Conservation (phyloP, 2,113 vertebrate genomes). For the Zingel zingel region DNA sequence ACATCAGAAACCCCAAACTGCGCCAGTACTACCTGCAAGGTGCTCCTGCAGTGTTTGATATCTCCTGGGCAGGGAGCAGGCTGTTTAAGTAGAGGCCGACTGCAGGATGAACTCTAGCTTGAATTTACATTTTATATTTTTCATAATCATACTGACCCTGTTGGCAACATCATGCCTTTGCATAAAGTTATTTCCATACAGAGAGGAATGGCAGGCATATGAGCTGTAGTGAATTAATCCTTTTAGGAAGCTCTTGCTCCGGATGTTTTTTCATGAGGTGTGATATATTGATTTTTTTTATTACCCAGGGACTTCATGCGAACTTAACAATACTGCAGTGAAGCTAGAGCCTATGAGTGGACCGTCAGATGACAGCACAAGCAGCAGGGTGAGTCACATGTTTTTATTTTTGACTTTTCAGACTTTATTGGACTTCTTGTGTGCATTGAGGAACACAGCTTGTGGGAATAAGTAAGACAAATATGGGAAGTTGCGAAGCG, state of each 20-base stretch:
- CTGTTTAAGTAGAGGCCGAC: background rate
- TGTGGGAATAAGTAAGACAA: slow-evolving; percentile 19
- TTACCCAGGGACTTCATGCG: slow-evolving; percentile 69
- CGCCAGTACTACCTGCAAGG: slow-evolving; percentile 86
- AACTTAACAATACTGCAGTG: slow-evolving; percentile 49
- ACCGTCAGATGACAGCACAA: slow-evolving; percentile 41
- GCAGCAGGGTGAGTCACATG: slow-evolving; percentile 71
- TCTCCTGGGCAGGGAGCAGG: background rate
- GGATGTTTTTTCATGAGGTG: background rate
- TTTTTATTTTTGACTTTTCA: slow-evolving; percentile 5
- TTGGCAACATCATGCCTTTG: slow-evolving; percentile 6
- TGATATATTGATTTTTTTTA: background rate
- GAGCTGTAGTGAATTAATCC: background rate
- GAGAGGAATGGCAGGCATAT: background rate
- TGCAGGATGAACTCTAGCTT: background rate
- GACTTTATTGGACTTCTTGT: background rate
- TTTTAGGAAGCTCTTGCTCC: slow-evolving; percentile 19
- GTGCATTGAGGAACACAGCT: background rate
- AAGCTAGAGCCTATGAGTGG: slow-evolving; percentile 41
- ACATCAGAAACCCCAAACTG: slow-evolving; percentile 86
- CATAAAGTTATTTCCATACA: slow-evolving; percentile 33
- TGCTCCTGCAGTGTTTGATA: slow-evolving; percentile 27
- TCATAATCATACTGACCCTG: background rate
- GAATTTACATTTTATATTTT: slow-evolving; percentile 35
- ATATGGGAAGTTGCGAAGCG: background rate